A percentile compares a stretch with the other conserved stretches of the same genome.
Evolutionary conservation across 2,888 invertebrate genomes (phyloP).

Genomic region (Oligia latruncula): DNA sequence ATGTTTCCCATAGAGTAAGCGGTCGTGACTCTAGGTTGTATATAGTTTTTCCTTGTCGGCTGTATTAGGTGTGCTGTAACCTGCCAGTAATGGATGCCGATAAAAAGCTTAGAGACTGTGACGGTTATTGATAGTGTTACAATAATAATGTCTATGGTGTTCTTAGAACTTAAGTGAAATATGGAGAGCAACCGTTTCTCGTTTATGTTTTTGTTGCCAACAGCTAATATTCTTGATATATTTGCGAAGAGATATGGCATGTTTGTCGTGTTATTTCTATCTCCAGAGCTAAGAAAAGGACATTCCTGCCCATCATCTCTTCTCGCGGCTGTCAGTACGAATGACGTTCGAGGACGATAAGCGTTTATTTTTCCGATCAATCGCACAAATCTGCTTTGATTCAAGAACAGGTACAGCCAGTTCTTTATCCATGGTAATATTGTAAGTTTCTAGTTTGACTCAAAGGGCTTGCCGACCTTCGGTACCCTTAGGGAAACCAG

Average conservation of each 20-base stretch:
- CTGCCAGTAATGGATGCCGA: slow-evolving; percentile 26
- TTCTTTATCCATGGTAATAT: slow-evolving; percentile 28
- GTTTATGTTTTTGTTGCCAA: slow-evolving; percentile 6
- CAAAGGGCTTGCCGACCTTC: slow-evolving; percentile 17
- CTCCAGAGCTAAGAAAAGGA: background rate
- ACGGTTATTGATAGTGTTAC: slow-evolving; percentile 26
- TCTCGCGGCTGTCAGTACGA: background rate
- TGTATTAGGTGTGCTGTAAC: slow-evolving; percentile 31
- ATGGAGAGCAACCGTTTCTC: background rate
- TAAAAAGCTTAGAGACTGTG: slow-evolving; percentile 34
- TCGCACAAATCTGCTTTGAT: slow-evolving; percentile 26
- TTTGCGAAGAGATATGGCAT: background rate
- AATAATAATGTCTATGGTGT: slow-evolving; percentile 12
- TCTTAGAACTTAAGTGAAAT: slow-evolving; percentile 20
- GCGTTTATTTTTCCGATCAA: slow-evolving; percentile 25
- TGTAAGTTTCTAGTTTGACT: slow-evolving; percentile 10
- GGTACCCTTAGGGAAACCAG: slow-evolving; percentile 23
- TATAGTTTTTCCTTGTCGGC: slow-evolving; percentile 44
- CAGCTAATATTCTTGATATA: background rate
- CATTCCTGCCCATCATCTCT: background rate
- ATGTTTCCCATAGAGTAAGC: slow-evolving; percentile 53
- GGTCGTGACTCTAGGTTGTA: slow-evolving; percentile 44
- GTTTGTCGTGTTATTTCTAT: slow-evolving; percentile 3
- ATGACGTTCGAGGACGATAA: background rate
- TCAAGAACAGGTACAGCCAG: slow-evolving; percentile 19